These are phyloP conservation scores for Oxyteleia sp. DNA, from an alignment of 2,888 invertebrate species.

Conservation along the genomic window DNA sequence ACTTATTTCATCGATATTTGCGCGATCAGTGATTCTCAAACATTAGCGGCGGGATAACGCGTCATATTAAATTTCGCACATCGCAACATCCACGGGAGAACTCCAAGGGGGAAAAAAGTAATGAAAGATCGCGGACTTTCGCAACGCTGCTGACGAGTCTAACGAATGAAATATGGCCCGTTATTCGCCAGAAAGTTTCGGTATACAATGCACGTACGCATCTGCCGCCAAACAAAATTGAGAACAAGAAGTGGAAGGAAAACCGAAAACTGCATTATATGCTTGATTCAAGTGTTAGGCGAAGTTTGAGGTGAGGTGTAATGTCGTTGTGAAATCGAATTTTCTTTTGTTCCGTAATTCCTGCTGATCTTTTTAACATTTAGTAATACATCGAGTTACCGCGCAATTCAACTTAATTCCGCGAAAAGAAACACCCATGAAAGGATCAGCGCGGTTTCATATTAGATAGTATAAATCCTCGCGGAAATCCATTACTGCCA, in stretches of 20 bases:
- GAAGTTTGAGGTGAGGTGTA: constrained; percentile 57
- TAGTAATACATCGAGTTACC: constrained; percentile 18
- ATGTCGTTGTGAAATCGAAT: constrained; percentile 58
- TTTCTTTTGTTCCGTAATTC: constrained; percentile 38
- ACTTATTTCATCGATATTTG: constrained; percentile 59
- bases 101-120: constrained; percentile 18
- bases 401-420: constrained; percentile 12
- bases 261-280: constrained; percentile 70
- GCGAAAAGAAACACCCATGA: constrained; percentile 10
- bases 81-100: constrained; percentile 6
- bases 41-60: neutral
- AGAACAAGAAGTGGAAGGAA: constrained; percentile 75
- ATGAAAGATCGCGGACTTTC: constrained; percentile 52
- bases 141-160: constrained; percentile 46
- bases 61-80: constrained; percentile 26
- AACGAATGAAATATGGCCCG: constrained; percentile 65
- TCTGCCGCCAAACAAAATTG: constrained; percentile 80
- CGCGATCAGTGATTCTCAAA: constrained; percentile 52
- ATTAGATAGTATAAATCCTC: constrained; percentile 34
- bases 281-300: constrained; percentile 64
- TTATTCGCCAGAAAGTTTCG: constrained; percentile 58
- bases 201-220: constrained; percentile 80
- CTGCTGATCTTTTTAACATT: constrained; percentile 38
- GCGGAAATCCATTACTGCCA: constrained; percentile 14
- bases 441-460: constrained; percentile 7